Evolutionary conservation across 2,888 invertebrate species (phyloP), one percentile per base, ranked within the genome.

Genomic region (Andrena marginata): DNA sequence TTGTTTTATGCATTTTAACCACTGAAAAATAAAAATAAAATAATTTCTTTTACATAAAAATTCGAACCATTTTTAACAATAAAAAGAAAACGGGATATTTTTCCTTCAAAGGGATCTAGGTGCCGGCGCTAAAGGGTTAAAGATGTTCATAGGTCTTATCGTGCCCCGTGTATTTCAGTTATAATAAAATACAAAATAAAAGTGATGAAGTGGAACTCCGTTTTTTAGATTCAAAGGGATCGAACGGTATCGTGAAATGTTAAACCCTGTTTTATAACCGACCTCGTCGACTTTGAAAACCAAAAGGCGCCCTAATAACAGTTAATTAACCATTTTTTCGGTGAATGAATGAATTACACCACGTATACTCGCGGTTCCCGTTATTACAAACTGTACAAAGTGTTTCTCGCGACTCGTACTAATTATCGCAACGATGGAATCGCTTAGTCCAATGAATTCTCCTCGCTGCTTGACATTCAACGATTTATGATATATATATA

Each of bases 301-400:
- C n/a, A 49, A 78, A 68, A 23, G 54, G 23, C 4, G 8, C 8
- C 35, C 13, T 26, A 67, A 48, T 54, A 65, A 67, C 54, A 20
- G 56, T 70, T 65, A 73, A 68, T 26, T 62, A 64, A 68, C 70
- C 49, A 70, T 51, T 70, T 48, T 59, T 71, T 54, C 72, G 51
- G 33, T 74, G 64, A 29, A 56, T 73, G 16, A 74, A 35, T 54
- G 72, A 76, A 72, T 63, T 69, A 71, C 60, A 73, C 67, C 65
- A 62, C 20, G 29, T 72, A 64, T 82, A 63, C 65, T 54, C 71
- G 67, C 70, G 70, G 51, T 79, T 69, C 13, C 72, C 33, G 68
- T 88, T 88, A 85, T 85, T 88, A 88, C 85, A 88, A 87, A 87
- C 85, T 87, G 87, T 88, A 88, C 85, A 88, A 88, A 87, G 82